These are phyloP conservation scores for Noctua fimbriata DNA, from an alignment of 2,888 invertebrate species.

Conservation along the genomic window DNA sequence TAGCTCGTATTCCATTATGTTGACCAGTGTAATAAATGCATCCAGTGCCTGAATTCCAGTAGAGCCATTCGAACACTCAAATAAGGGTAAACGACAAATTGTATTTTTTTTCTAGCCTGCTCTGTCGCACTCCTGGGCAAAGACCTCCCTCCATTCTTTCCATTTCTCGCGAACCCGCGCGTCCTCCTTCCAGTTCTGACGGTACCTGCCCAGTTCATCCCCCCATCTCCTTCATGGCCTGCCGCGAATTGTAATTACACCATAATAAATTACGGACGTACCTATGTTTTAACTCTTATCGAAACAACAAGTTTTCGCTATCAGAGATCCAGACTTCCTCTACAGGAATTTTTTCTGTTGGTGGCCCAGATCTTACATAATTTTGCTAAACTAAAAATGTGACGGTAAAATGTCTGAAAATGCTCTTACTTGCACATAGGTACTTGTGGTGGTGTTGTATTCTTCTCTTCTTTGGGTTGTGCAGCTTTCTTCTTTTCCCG, in stretches of 20 bases:
- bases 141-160: too few species aligned
- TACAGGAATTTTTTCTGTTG: not conserved
- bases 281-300: not conserved
- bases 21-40: not conserved
- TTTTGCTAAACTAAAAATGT: not conserved
- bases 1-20: not conserved
- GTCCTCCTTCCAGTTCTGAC: too few species aligned
- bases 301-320: not conserved
- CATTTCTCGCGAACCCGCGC: too few species aligned
- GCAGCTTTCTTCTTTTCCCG: conserved; percentile 33
- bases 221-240: too few species aligned
- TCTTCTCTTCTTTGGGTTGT: not conserved
- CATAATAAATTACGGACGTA: not conserved
- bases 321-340: not conserved
- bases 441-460: not conserved
- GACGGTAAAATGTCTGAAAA: not conserved
- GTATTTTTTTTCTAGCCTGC: not conserved
- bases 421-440: conserved; percentile 48
- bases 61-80: not conserved
- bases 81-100: not conserved
- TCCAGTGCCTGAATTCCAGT: not conserved
- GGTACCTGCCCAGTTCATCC: too few species aligned
- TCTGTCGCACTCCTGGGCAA: too few species aligned
- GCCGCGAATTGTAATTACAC: not conserved
- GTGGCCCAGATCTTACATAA: not conserved